These are phyloP conservation scores for Gopherus evgoodei DNA, from an alignment of 2,113 vertebrate genomes.

Conservation along the genomic window DNA sequence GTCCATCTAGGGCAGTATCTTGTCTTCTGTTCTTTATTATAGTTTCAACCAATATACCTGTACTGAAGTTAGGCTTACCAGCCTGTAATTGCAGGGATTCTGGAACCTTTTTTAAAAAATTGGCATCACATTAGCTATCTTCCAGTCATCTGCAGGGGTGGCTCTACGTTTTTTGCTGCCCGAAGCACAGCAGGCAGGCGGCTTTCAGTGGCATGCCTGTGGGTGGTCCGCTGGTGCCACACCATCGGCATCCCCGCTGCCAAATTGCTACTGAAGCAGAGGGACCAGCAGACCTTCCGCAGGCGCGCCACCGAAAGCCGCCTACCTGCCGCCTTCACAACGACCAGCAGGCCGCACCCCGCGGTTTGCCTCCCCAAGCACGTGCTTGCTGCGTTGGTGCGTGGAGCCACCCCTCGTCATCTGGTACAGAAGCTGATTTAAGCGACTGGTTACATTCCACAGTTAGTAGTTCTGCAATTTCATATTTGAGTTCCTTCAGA, in stretches of 20 bases:
- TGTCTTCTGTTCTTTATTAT: neutral
- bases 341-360: no score
- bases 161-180: no score
- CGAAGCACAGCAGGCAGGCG: no score
- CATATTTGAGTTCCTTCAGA: neutral
- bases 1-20: neutral
- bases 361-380: no score
- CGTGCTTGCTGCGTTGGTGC: no score
- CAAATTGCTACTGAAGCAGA: no score
- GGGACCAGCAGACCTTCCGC: no score
- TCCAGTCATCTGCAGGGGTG: neutral
- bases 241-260: no score
- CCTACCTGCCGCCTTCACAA: no score
- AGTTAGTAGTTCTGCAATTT: neutral
- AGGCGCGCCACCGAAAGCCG: no score
- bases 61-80: neutral
- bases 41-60: neutral
- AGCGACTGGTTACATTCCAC: neutral
- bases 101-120: neutral
- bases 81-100: neutral
- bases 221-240: no score
- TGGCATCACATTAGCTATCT: neutral
- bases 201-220: no score
- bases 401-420: neutral
- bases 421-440: neutral